Percentiles rank a stretch among this genome's conserved stretches.
Evolutionary conservation across 2,113 vertebrate species (phyloP).

Genomic region (Falco punctatus): DNA sequence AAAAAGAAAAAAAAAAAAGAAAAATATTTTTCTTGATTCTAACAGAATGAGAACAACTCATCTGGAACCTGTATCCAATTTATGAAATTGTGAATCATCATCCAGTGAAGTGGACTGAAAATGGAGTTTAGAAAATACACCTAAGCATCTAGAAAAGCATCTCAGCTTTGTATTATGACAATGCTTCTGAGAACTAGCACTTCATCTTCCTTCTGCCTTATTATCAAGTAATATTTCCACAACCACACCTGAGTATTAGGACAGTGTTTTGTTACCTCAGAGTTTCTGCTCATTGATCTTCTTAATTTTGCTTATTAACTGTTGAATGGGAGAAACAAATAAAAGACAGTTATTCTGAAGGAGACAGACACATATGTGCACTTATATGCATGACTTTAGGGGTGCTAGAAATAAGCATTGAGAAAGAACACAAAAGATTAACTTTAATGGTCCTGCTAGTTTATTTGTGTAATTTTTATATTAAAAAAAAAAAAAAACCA

Average conservation of each 20-base stretch:
- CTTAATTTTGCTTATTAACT: neutral
- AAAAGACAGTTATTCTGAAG: neutral
- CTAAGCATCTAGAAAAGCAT: neutral
- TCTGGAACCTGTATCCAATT: neutral
- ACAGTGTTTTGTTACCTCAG: neutral
- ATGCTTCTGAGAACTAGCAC: neutral
- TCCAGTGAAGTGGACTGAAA: neutral
- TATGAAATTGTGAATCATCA: neutral
- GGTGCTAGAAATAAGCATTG: neutral
- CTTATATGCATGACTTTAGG: neutral
- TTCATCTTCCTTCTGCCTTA: neutral
- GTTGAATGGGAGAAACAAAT: neutral
- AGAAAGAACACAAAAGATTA: neutral
- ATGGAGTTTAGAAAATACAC: neutral
- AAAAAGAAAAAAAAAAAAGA: neutral
- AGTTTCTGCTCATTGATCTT: neutral
- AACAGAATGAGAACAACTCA: neutral
- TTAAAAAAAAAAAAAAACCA: neutral
- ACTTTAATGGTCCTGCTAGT: neutral
- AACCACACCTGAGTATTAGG: neutral
- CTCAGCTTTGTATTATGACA: neutral
- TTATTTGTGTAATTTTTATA: neutral
- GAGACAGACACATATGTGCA: neutral
- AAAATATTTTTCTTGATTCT: neutral
- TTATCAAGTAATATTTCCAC: neutral